A percentile compares a stretch with the other conserved stretches of the same genome.
phyloP scores from a whole-genome alignment of 2,113 vertebrate species.

The Myotis davidii region DNA sequence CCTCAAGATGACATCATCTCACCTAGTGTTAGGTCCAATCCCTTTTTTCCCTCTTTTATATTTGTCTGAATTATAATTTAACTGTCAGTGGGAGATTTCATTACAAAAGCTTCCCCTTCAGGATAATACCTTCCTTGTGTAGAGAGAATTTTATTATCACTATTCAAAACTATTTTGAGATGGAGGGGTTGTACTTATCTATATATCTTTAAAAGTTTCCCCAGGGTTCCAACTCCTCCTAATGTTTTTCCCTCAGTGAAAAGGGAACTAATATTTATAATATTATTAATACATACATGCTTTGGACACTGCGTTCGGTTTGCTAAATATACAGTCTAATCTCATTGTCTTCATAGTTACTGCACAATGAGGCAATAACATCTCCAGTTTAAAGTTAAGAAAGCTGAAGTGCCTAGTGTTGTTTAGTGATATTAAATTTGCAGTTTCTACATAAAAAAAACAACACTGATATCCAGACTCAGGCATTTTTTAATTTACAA shows the following conservation, averaged over 20 bases:
- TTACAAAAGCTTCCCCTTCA: neutral
- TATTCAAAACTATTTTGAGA: neutral
- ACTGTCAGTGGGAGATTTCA: neutral
- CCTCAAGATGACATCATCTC: neutral
- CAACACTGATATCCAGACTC: neutral
- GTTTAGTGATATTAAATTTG: neutral
- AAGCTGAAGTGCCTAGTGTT: neutral
- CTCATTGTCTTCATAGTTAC: neutral
- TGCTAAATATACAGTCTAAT: neutral
- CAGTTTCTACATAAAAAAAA: neutral
- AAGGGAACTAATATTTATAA: neutral
- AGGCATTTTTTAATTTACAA: neutral
- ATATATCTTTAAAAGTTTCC: neutral
- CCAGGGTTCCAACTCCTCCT: neutral
- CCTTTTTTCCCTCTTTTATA: neutral
- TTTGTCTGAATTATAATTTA: neutral
- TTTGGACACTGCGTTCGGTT: neutral
- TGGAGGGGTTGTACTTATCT: neutral
- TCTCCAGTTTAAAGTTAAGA: neutral
- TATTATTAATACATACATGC: neutral
- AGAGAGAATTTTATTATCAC: neutral
- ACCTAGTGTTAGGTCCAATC: neutral
- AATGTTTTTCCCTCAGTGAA: neutral
- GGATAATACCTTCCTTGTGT: neutral
- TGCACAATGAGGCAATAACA: neutral